Conservation (phyloP, 2,888 invertebrate genomes). For the Orthosia gracilis region DNA sequence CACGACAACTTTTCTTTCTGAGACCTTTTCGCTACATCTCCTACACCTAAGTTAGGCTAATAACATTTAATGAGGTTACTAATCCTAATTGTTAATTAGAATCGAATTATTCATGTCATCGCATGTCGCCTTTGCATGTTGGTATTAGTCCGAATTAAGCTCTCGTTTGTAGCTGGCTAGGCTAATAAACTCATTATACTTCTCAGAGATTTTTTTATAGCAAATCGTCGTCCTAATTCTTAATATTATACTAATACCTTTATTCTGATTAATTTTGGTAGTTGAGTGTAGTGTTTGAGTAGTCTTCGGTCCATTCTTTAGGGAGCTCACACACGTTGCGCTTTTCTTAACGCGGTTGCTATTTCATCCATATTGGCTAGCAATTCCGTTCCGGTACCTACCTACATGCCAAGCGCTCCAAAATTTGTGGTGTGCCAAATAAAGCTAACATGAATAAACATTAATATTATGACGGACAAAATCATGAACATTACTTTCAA, state of each 20-base stretch:
- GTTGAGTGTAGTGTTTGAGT: too few species aligned
- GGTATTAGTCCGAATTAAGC: not conserved
- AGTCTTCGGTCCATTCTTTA: too few species aligned
- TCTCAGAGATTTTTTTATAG: not conserved
- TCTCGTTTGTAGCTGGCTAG: not conserved
- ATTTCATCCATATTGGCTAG: too few species aligned
- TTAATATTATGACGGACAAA: too few species aligned
- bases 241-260: too few species aligned
- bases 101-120: slow-evolving; percentile 17
- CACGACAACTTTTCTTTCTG: not conserved
- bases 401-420: too few species aligned
- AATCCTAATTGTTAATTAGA: slow-evolving; percentile 19
- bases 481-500: too few species aligned
- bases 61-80: not conserved
- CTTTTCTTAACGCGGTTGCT: too few species aligned
- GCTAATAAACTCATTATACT: not conserved
- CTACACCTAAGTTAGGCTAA: slow-evolving; percentile 2
- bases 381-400: too few species aligned
- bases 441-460: not conserved
- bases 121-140: slow-evolving; percentile 12
- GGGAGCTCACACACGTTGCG: too few species aligned
- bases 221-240: not conserved
- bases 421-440: too few species aligned
- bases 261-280: too few species aligned
- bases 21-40: not conserved